phyloP scores from a whole-genome alignment of 2,888 invertebrate species.

The Polyommatus icarus region DNA sequence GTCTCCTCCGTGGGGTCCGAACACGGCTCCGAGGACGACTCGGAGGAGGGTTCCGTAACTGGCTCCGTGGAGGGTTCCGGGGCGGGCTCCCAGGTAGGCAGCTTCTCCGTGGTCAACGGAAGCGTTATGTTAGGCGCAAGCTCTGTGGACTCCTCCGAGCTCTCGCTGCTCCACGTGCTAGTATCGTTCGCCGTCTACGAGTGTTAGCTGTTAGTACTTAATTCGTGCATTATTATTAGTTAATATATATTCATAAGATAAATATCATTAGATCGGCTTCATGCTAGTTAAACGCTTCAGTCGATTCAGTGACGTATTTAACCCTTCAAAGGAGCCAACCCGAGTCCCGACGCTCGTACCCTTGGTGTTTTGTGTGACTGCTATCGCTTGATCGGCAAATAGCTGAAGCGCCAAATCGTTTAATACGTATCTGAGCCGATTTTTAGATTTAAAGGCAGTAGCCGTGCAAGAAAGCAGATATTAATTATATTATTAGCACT shows the following conservation, averaged over 20 bases:
- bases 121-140: background rate
- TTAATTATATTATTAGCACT: background rate
- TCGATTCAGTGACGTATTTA: too few species aligned
- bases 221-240: background rate
- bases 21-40: constrained; percentile 35
- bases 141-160: constrained; percentile 18
- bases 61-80: constrained; percentile 23
- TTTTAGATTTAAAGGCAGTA: background rate
- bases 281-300: too few species aligned
- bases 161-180: background rate
- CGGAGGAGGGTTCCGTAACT: constrained; percentile 9
- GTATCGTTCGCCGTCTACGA: background rate
- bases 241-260: background rate
- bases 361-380: too few species aligned
- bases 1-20: background rate
- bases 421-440: background rate
- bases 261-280: too few species aligned
- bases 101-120: background rate
- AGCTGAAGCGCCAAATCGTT: background rate
- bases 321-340: too few species aligned
- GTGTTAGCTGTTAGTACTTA: constrained; percentile 9
- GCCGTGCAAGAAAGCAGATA: background rate
- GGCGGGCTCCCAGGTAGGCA: constrained; percentile 35
- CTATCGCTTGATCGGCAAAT: background rate
- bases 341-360: too few species aligned